Percentiles rank a stretch among this genome's conserved stretches.
Conservation (phyloP, 2,797 vertebrate species). For the Pseudotriccus pelzelni region DNA sequence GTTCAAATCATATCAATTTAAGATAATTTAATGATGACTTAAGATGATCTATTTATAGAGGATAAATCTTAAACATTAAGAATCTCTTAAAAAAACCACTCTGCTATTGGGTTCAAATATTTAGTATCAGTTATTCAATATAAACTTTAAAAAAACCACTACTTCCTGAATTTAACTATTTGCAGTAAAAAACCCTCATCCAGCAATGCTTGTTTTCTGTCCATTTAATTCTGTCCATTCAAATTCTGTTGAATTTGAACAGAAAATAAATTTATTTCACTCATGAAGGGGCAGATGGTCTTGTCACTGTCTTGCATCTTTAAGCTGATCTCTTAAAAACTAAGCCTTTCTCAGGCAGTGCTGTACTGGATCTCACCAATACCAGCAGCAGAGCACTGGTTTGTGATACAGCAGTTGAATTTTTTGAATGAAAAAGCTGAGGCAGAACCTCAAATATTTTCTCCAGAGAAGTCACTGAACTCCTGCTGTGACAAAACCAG, state of each 20-base stretch:
- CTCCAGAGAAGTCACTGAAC: neutral
- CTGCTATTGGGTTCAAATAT: neutral
- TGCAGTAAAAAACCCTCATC: neutral
- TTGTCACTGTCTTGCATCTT: neutral
- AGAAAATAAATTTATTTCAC: neutral
- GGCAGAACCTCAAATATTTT: neutral
- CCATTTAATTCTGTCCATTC: neutral
- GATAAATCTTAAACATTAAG: neutral
- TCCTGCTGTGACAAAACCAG: neutral
- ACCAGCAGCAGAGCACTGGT: neutral
- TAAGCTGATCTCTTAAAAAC: neutral
- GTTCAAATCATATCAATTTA: slow-evolving; percentile 6
- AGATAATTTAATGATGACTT: neutral
- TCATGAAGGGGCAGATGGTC: neutral
- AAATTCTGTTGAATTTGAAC: neutral
- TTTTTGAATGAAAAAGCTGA: neutral
- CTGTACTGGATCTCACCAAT: neutral
- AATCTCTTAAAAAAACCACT: neutral
- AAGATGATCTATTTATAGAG: slow-evolving; percentile 13
- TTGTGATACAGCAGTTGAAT: neutral
- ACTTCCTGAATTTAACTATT: neutral
- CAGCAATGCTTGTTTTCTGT: neutral
- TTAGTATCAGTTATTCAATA: neutral
- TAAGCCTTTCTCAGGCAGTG: neutral
- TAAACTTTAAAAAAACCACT: neutral